These are phyloP conservation scores for Cheilosia impressa DNA, from an alignment of 2,888 invertebrate species.

Conservation along the genomic window DNA sequence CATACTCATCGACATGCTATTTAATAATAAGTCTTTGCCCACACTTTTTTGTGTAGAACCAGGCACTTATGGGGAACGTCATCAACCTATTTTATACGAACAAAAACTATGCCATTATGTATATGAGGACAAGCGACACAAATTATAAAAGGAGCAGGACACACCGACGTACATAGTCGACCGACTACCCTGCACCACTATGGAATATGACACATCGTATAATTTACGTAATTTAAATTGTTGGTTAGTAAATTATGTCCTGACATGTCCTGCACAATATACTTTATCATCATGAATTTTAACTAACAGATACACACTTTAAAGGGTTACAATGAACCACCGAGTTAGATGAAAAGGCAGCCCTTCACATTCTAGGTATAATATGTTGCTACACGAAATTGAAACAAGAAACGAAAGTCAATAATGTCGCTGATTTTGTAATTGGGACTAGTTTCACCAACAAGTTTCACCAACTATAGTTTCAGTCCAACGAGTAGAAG, in stretches of 20 bases:
- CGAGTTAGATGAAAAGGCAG: neutral
- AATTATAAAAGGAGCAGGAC: conserved; percentile 17
- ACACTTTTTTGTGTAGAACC: neutral
- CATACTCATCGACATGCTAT: too few relatives aligned
- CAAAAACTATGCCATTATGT: neutral
- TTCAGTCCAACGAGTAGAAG: too few relatives aligned
- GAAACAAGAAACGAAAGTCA: too few relatives aligned
- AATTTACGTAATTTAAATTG: conserved; percentile 62
- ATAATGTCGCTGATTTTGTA: too few relatives aligned
- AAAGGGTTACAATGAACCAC: neutral
- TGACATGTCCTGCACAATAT: conserved; percentile 54
- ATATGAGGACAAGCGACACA: conserved; percentile 12
- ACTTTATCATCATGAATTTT: conserved; percentile 64
- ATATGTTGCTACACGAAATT: too few relatives aligned
- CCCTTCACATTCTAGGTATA: neutral
- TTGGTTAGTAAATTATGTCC: conserved; percentile 49
- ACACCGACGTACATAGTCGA: neutral
- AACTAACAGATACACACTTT: conserved; percentile 33
- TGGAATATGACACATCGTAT: conserved; percentile 25
- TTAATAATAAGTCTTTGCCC: too few relatives aligned
- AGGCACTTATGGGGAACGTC: neutral
- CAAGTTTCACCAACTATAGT: too few relatives aligned
- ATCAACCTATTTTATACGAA: neutral
- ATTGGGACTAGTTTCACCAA: too few relatives aligned
- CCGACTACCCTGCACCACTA: neutral